phyloP scores from a whole-genome alignment of 2,888 invertebrate genomes.

The Cosmia trapezina region DNA sequence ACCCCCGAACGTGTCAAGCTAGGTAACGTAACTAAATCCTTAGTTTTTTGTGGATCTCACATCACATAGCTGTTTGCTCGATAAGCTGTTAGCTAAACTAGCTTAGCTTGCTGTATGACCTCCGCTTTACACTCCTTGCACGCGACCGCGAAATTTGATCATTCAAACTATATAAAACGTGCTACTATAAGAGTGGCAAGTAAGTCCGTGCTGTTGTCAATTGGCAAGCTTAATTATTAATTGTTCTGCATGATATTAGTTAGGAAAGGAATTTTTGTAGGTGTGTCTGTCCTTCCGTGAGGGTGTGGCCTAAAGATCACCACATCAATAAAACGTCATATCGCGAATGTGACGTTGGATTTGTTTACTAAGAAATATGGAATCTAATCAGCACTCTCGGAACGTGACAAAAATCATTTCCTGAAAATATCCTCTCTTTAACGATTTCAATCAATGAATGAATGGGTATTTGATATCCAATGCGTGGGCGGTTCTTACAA shows the following conservation, averaged over 20 bases:
- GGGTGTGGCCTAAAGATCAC: constrained; percentile 46
- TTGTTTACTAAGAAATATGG: background rate
- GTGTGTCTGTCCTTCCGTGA: constrained; percentile 53
- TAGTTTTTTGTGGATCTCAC: background rate
- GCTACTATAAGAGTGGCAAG: constrained; percentile 4
- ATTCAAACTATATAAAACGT: background rate
- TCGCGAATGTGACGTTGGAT: background rate
- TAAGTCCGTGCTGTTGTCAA: constrained; percentile 14
- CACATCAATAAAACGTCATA: constrained; percentile 21
- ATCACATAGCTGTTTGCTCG: background rate
- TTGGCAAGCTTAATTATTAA: constrained; percentile 36
- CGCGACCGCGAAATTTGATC: constrained; percentile 42
- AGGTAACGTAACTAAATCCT: background rate
- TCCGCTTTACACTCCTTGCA: constrained; percentile 1
- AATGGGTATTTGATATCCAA: constrained; percentile 14
- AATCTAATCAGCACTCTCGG: too few species aligned
- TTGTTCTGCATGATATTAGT: constrained; percentile 15
- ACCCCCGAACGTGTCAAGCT: background rate
- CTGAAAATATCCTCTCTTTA: background rate
- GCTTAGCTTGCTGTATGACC: constrained; percentile 1
- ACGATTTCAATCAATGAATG: constrained; percentile 27
- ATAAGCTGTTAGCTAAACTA: background rate
- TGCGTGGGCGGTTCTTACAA: constrained; percentile 30
- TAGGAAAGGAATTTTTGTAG: constrained; percentile 39
- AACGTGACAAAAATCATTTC: background rate